Base-by-base conservation (phyloP, 1,140 invertebrate species). In the Agraylea sexmaculata region DNA sequence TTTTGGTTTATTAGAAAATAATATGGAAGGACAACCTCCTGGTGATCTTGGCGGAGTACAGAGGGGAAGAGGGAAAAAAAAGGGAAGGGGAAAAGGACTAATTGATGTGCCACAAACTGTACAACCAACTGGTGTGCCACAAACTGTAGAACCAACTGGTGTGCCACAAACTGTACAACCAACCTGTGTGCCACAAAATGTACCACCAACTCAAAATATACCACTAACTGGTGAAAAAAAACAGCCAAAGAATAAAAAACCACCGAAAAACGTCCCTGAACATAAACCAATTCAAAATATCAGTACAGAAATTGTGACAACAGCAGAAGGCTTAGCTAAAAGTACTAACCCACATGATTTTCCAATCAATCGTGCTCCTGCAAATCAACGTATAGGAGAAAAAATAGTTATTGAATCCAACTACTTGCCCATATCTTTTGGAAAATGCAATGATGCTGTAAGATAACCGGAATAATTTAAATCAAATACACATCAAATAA, bases 331-430 rank as follows among this genome's bases (percentile, higher is more conserved):
- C 23, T 7, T 7, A 7, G 7, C 23, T 7, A 7, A 25, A 25
- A 25, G n/a, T 7, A 7, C 23, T 25, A 25, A 7, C 23, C 23
- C 7, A 25, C 7, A n/a, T 25, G 23, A 7, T 25, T 7, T 25
- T n/a, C n/a, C 23, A 7, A n/a, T 7, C 7, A 25, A 25, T 7
- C n/a, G 7, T 25, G 7, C 23, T 25, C 7, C 23, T 25, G 23
- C 23, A 25, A n/a, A 7, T 25, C 7, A 7, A 25, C 23, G n/a
- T 7, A 2, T 3, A 10, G 41, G 41, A 3, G 6, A 21, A 37
- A 16, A 20, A 23, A 43, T 43, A 4, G 5, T 12, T 1, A 15
- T 43, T 29, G 41, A 43, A 31, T 30, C 41, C 0, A 43, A 43
- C 12, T 43, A 15, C 29, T 30, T 43, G 6, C 33, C 33, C 1